Evolutionary conservation across 2,888 invertebrate genomes (phyloP), one percentile per base, ranked within the genome.

Genomic region (Biston stratarius): DNA sequence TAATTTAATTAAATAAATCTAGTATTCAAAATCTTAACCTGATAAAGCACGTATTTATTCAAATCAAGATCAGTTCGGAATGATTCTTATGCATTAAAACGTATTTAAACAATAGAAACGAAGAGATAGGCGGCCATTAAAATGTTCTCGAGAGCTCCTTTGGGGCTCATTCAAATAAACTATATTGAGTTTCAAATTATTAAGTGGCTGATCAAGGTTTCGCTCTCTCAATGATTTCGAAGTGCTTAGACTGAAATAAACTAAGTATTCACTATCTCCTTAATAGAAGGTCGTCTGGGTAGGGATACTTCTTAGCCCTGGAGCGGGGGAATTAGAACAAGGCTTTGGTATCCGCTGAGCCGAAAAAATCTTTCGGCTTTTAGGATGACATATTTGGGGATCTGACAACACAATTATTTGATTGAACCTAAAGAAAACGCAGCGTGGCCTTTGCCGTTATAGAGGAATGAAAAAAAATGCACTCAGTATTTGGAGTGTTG

Each of bases 151-250:
- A 62, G 48, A 49, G 62, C 62, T 48, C 67, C 61, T 58, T 36
- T 0, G 59, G 55, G 67, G 44, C 42, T 11, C 55, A 55, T 67
- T 61, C 34, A 59, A 62, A 59, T 67, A 62, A 67, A 67, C 67
- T 62, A 62, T 67, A 62, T 62, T 59, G 62, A 58, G 67, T 58
- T 67, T 53, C 53, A 66, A 66, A 62, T 67, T 62, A 67, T 59
- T 62, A 59, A 62, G 67, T 59, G 62, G 14, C 57, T 52, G 61
- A 62, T 62, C 53, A 44, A 38, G 38, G 52, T 52, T 12, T 33
- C 52, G 33, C 36, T 12, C 45, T 49, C 60, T 7, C 44, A 24
- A 45, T 34, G n/a, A 45, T 38, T 60, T 56, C 36, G 15, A 15
- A 51, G 44, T 34, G 45, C 45, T 33, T 34, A 44, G 24, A 55